Conservation (phyloP, 2,113 vertebrate genomes). For the Acinonyx jubatus region DNA sequence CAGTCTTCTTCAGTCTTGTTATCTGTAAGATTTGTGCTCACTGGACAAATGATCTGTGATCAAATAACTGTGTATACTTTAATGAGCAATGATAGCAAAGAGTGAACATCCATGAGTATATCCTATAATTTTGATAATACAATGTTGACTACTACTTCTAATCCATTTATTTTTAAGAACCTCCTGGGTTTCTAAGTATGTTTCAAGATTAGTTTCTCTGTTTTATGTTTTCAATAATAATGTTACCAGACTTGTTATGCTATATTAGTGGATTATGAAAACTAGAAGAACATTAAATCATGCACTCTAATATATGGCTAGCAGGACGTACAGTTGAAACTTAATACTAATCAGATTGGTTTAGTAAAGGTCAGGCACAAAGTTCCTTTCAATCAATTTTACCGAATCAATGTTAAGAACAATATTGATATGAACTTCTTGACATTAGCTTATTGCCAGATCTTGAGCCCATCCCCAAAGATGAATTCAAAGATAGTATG, state of each 20-base stretch:
- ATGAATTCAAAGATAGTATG: background rate
- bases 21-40: background rate
- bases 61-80: background rate
- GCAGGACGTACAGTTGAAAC: background rate
- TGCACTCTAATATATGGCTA: background rate
- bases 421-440: background rate
- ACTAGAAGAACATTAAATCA: background rate
- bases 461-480: background rate
- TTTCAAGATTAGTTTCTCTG: conserved; percentile 33
- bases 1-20: background rate
- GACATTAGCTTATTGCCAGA: background rate
- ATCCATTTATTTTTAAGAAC: background rate
- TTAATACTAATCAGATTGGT: background rate
- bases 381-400: background rate
- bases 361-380: background rate
- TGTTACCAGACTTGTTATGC: background rate
- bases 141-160: background rate
- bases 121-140: background rate
- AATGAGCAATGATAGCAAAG: background rate
- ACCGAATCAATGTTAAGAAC: background rate
- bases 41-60: background rate
- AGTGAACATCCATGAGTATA: background rate
- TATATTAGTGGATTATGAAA: background rate
- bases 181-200: background rate
- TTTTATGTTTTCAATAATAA: conserved; percentile 30